phyloP scores from a whole-genome alignment of 1,140 invertebrate genomes.

The Pristionchus pacificus region DNA sequence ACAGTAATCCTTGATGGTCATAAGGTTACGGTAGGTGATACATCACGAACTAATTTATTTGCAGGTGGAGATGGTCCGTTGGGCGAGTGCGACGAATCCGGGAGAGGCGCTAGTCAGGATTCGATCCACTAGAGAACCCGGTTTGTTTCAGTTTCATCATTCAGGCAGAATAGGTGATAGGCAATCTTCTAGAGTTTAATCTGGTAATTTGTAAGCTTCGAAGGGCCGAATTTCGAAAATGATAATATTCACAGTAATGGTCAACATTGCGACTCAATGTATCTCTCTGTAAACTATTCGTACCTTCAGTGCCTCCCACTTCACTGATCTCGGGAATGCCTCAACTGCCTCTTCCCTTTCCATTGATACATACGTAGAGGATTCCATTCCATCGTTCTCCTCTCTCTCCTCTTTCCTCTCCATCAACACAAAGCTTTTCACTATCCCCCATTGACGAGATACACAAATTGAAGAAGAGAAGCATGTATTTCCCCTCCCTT shows the following conservation, averaged over 20 bases:
- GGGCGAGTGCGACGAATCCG: background rate
- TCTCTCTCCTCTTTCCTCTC: no score
- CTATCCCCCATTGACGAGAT: no score
- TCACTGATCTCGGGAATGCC: no score
- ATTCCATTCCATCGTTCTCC: no score
- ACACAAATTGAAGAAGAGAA: no score
- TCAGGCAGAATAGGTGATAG: background rate
- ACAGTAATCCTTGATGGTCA: background rate
- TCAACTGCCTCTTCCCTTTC: background rate
- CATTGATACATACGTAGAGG: background rate
- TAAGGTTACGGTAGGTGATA: background rate
- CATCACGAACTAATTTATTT: background rate
- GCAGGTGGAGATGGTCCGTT: conserved; percentile 24
- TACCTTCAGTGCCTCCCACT: background rate
- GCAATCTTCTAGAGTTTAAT: background rate
- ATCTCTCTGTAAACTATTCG: no score
- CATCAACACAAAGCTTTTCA: no score
- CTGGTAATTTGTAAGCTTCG: no score
- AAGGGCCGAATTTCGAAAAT: no score
- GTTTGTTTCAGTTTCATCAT: background rate
- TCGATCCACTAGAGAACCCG: background rate
- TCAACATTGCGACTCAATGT: no score
- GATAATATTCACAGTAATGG: no score
- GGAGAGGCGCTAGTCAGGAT: conserved; percentile 27
- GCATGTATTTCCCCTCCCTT: no score